phyloP scores from a whole-genome alignment of 1,140 invertebrate species.

The Drepana arcuata region DNA sequence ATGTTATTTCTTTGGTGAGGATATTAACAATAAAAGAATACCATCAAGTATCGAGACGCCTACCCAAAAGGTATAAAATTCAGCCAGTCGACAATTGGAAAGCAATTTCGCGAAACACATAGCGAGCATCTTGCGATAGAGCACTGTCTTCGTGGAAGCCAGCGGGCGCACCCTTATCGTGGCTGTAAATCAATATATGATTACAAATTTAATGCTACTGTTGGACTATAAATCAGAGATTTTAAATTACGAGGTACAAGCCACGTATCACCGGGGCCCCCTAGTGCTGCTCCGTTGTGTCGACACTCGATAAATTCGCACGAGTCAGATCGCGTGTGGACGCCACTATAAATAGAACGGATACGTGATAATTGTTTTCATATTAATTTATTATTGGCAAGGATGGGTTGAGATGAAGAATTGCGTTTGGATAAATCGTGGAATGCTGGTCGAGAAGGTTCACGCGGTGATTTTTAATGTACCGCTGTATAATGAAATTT shows the following conservation, averaged over 20 bases:
- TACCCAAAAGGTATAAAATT: too few species aligned
- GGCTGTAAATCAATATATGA: conserved; percentile 70
- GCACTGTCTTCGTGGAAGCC: conserved; percentile 48
- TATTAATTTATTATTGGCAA: conserved; percentile 10
- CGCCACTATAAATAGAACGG: conserved; percentile 15
- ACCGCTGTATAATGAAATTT: too few species aligned
- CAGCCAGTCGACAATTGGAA: too few species aligned
- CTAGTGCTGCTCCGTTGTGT: conserved; percentile 55
- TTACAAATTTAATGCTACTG: conserved; percentile 72
- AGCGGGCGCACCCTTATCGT: conserved; percentile 57
- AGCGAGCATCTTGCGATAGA: conserved; percentile 30
- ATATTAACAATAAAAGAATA: too few species aligned
- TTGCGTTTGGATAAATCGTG: background rate
- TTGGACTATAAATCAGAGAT: conserved; percentile 66
- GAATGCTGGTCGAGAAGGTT: too few species aligned
- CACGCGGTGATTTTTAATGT: too few species aligned
- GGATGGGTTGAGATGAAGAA: conserved; percentile 9
- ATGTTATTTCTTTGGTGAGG: too few species aligned
- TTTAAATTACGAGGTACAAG: conserved; percentile 65
- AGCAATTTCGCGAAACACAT: conserved; percentile 45
- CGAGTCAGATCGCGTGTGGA: conserved; percentile 13
- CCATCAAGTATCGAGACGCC: too few species aligned
- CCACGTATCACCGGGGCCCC: conserved; percentile 58
- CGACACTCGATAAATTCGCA: conserved; percentile 45
- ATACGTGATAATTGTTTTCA: conserved; percentile 11